Percentiles rank a stretch among this genome's conserved stretches.
These are phyloP conservation scores for Brachionus asplanchnoidis DNA, from an alignment of 1,140 invertebrate genomes.

Conservation along the genomic window DNA sequence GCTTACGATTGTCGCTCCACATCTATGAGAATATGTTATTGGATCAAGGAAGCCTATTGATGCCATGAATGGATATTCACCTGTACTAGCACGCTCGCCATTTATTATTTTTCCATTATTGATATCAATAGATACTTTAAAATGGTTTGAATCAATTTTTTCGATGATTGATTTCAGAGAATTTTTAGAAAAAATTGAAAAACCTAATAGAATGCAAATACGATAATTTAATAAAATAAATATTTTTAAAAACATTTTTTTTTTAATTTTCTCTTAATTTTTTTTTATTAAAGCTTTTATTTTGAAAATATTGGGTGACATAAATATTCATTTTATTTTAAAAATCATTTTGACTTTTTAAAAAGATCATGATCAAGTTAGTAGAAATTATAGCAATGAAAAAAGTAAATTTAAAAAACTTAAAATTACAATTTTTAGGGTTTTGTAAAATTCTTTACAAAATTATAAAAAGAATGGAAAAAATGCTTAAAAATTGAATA, in stretches of 20 bases:
- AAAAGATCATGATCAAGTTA: too few relatives aligned
- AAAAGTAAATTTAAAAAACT: too few relatives aligned
- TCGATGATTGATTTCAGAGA: neutral
- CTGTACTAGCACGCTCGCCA: neutral
- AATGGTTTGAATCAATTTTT: neutral
- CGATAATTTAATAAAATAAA: neutral
- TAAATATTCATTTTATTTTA: too few relatives aligned
- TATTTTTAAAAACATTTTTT: neutral
- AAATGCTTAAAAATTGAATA: too few relatives aligned
- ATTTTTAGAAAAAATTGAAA: neutral
- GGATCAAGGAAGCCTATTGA: neutral
- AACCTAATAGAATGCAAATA: neutral
- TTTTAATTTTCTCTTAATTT: neutral
- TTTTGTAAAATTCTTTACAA: too few relatives aligned
- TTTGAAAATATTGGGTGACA: too few relatives aligned
- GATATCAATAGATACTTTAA: neutral
- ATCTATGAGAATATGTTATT: neutral
- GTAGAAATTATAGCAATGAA: too few relatives aligned
- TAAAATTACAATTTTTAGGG: too few relatives aligned
- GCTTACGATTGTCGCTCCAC: neutral
- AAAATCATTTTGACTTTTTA: too few relatives aligned
- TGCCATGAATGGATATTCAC: neutral
- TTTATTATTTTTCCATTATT: slow-evolving; percentile 2
- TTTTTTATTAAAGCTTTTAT: too few relatives aligned
- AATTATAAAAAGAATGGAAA: too few relatives aligned